phyloP scores from a whole-genome alignment of 2,888 invertebrate genomes.

The Perizoma affinitatum region DNA sequence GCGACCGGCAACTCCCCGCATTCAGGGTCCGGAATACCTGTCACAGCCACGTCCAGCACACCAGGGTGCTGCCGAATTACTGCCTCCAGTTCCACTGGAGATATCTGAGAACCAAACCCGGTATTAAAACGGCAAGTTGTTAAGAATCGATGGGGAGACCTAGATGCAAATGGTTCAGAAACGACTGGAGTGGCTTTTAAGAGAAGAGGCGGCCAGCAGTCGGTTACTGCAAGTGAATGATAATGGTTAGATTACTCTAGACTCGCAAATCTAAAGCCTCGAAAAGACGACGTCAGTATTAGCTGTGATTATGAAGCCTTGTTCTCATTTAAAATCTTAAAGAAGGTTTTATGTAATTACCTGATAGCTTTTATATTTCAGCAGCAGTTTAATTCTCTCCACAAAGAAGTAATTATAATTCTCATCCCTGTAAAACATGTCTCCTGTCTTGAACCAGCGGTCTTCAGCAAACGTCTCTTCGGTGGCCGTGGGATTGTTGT shows the following conservation, averaged over 20 bases:
- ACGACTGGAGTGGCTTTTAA: no score
- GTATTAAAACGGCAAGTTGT: no score
- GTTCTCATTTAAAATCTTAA: no score
- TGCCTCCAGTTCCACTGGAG: slow-evolving; percentile 54
- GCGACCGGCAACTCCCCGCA: slow-evolving; percentile 57
- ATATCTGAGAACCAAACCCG: slow-evolving; percentile 49
- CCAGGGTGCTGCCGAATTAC: slow-evolving; percentile 55
- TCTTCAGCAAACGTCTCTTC: slow-evolving; percentile 66
- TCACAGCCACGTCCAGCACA: slow-evolving; percentile 56
- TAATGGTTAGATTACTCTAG: no score
- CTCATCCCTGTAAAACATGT: slow-evolving; percentile 77
- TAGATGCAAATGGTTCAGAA: not conserved
- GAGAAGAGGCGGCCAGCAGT: no score
- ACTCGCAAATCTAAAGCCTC: no score
- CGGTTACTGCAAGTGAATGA: no score
- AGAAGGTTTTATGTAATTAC: slow-evolving; percentile 43
- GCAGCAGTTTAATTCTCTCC: slow-evolving; percentile 78
- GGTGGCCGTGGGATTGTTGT: slow-evolving; percentile 68
- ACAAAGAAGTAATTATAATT: slow-evolving; percentile 75
- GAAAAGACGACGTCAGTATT: no score
- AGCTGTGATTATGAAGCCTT: no score
- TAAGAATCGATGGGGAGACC: not conserved
- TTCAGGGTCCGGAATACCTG: slow-evolving; percentile 50
- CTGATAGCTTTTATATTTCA: slow-evolving; percentile 79
- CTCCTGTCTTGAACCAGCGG: slow-evolving; percentile 81